Base-by-base conservation (phyloP, 2,888 invertebrate species). In the Nasonovia ribisnigri region DNA sequence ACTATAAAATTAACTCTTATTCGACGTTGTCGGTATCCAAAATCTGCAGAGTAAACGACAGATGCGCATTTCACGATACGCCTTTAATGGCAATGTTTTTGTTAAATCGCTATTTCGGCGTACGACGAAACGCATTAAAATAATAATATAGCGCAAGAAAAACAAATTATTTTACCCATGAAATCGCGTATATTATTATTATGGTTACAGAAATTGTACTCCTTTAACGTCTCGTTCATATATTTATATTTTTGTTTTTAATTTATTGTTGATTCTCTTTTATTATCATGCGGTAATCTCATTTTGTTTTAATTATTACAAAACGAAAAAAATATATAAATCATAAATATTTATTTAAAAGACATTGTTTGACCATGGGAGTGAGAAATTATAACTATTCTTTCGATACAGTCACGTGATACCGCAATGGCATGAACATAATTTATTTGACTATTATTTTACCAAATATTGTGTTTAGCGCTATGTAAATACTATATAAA, bases 31-130 rank as follows among this genome's bases (percentile, higher is more conserved):
- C 77, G 36, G 77, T 36, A 77, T 77, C 36, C 77, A 36, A 77
- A 77, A 42, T 77, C 36, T 24, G 36, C 8, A 20, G 36, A 6
- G 8, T 77, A 77, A 77, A 77, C 36, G 77, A 36, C 77, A 77
- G 77, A 77, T 24, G 36, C 36, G 77, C 77, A 8, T 36, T 77
- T 77, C 20, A 20, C 77, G 36, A 77, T 42, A 36, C 20, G 77
- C 77, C 77, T 77, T 77, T 77, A 36, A 77, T 77, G 77, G 77
- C 77, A 36, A 24, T 77, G 77, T 77, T 77, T 77, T 42, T 77
- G 77, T 77, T 20, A 77, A 77, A 77, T 36, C 36, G 77, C 77
- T 42, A 77, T 36, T 36, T 77, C 77, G 20, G 36, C 16, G 8
- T 77, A 77, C 77, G 36, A 20, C 36, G 77, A 36, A 36, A 36